These are phyloP conservation scores for Epinotia bilunana DNA, from an alignment of 2,888 invertebrate species.

Conservation along the genomic window DNA sequence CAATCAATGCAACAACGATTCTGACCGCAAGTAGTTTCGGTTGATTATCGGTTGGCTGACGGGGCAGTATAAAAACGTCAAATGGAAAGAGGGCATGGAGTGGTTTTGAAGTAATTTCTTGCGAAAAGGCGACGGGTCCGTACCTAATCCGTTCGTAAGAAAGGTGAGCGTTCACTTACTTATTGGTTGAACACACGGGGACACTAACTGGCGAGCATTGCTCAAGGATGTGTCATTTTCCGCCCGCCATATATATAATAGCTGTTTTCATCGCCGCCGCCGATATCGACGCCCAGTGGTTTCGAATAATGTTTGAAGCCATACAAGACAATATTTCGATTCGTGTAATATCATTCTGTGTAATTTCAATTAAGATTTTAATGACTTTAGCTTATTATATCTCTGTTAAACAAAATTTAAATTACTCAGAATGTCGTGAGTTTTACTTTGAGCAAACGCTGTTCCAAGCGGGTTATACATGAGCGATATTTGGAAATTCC, in stretches of 20 bases:
- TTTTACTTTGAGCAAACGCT: too few species aligned
- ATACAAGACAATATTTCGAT: too few species aligned
- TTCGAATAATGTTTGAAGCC: too few species aligned
- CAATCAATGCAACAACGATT: conserved; percentile 5
- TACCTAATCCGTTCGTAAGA: conserved; percentile 69
- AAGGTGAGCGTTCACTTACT: conserved; percentile 65
- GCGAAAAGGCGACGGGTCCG: conserved; percentile 60
- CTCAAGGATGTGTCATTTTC: neutral
- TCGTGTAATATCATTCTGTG: too few species aligned
- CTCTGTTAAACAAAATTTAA: too few species aligned
- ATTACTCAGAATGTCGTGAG: too few species aligned
- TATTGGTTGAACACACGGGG: conserved; percentile 54
- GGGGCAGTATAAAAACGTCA: conserved; percentile 46
- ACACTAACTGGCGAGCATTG: conserved; percentile 9
- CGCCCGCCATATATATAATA: neutral
- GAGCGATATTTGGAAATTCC: too few species aligned
- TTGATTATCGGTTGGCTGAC: conserved; percentile 16
- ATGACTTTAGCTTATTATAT: too few species aligned
- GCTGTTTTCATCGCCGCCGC: too few species aligned
- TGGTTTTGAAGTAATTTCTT: conserved; percentile 64
- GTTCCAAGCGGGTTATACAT: too few species aligned
- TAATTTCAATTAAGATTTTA: too few species aligned
- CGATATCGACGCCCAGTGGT: too few species aligned
- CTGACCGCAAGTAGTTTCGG: neutral
- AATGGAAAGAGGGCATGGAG: conserved; percentile 48